Base-by-base conservation (phyloP, 2,888 invertebrate species). In the Dolomedes plantarius region DNA sequence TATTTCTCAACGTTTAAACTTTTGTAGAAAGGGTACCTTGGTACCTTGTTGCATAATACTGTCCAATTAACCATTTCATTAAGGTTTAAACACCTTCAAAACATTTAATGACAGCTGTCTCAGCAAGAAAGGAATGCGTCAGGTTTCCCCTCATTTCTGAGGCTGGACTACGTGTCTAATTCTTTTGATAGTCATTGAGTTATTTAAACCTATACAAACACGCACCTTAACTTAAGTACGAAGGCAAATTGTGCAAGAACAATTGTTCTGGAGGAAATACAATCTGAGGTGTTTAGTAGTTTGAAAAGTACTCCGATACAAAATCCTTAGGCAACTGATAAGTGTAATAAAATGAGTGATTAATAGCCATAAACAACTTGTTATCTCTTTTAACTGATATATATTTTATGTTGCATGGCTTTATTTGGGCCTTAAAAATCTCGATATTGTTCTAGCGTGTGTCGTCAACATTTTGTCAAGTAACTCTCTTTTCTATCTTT, bases 401-500 rank as follows among this genome's bases (percentile, higher is more conserved):
- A n/a, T 56, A 56, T 56, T 56, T 56, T 56, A 56, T 56, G 56
- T 56, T 56, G 23, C 23, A 19, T 2, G 23, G 23, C 56, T 56
- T 56, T 56, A 56, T 56, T 56, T 56, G 56, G 56, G 23, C 3
- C 56, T 23, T 56, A 56, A 56, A 56, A 56, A 56, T 56, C 56
- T 56, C 56, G 56, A 56, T 56, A 56, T 56, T 56, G 56, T 56
- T 56, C 56, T 56, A 23, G 2, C 56, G 56, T 23, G 56, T 56
- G n/a, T 56, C 56, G 56, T 56, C 56, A 56, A 56, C 56, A 11
- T 56, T 56, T 13, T 56, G 56, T 23, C 56, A 23, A 56, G 56
- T 23, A 56, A 56, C 3, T 16, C 19, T 16, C 16, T 56, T 11
- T 56, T 56, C 23, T 56, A 1, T 56, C 56, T 76, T 88, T 89